Evolutionary conservation across 2,113 vertebrate species (phyloP), one percentile per base, ranked within the genome.

Genomic region (Cyanoramphus novaezelandiae): DNA sequence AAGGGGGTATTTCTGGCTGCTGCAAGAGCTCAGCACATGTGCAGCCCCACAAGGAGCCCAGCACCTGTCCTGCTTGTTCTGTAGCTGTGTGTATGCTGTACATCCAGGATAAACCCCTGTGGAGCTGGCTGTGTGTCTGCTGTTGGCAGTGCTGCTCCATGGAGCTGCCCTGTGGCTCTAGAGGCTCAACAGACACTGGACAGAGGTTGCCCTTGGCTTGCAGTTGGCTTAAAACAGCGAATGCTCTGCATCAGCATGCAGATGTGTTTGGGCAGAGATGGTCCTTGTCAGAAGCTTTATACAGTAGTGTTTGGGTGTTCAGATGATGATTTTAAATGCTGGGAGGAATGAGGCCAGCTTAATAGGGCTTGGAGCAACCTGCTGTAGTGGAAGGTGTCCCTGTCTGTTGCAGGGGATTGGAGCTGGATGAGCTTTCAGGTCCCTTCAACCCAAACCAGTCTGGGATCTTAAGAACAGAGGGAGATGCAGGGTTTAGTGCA

Each of bases 11-110:
- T 24, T 76, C 35, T 15, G 65, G n/a, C 57, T 1, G 1, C 50
- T 11, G 35, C n/a, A 13, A 7, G 70, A 21, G 46, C 82, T 55
- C 31, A 5, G 19, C 21, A 3, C 0, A 0, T 4, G 0, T 17
- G 21, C 28, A 37, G 4, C 15, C 55, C 60, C 12, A 2, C 0
- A 1, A 27, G 52, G n/a, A 77, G 41, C 64, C 39, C 16, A 6
- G 50, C 65, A 39, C 47, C 53, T 23, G 10, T 27, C 59, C 78
- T 57, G 46, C 65, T 57, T 13, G 16, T 44, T 57, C 43, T 55
- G 9, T 8, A 21, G 33, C 57, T 64, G 35, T 14, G 1, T 16
- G 12, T 17, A 10, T 14, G 55, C 50, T 2, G 0, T 43, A 23
- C 3, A 2, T 28, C 23, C 46, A 35, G 18, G 64, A 71, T 39